phyloP scores from a whole-genome alignment of 1,140 invertebrate species.

The Tetramorium parvispinum region DNA sequence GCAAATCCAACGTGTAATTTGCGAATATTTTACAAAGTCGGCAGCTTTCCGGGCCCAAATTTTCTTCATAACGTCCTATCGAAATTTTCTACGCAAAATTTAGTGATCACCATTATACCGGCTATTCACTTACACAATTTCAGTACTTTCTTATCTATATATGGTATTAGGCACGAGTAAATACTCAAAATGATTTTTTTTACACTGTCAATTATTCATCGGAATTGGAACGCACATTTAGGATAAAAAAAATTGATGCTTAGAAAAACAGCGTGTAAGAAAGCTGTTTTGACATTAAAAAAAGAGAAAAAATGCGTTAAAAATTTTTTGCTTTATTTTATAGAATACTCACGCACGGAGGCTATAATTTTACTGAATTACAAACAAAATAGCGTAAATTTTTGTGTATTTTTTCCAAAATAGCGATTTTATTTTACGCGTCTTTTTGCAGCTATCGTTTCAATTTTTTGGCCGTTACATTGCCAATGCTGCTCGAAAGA shows the following conservation, averaged over 20 bases:
- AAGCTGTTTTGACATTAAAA: constrained; percentile 1
- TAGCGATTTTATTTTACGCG: background rate
- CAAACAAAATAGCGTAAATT: constrained; percentile 6
- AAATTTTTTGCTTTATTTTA: constrained; percentile 2
- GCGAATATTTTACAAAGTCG: constrained; percentile 91
- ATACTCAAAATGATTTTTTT: constrained; percentile 63
- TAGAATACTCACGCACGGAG: background rate
- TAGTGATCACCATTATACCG: constrained; percentile 91
- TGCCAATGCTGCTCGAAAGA: background rate
- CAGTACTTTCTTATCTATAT: constrained; percentile 92
- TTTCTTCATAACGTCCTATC: constrained; percentile 86
- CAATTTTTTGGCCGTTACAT: constrained; percentile 12
- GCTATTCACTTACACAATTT: constrained; percentile 91
- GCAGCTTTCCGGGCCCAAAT: constrained; percentile 86
- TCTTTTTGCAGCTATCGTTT: constrained; percentile 15
- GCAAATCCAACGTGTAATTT: constrained; percentile 89
- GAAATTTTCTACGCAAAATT: constrained; percentile 86
- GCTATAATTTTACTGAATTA: background rate
- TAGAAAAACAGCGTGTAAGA: background rate
- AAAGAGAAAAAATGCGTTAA: background rate
- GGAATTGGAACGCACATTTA: constrained; percentile 43
- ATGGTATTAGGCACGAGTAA: constrained; percentile 88
- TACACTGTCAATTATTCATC: constrained; percentile 73
- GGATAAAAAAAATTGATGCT: constrained; percentile 25
- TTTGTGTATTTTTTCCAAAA: constrained; percentile 19